Percentiles rank a stretch among this genome's conserved stretches.
These are phyloP conservation scores for Stegodyphus dumicola DNA, from an alignment of 1,140 invertebrate species.

Conservation along the genomic window DNA sequence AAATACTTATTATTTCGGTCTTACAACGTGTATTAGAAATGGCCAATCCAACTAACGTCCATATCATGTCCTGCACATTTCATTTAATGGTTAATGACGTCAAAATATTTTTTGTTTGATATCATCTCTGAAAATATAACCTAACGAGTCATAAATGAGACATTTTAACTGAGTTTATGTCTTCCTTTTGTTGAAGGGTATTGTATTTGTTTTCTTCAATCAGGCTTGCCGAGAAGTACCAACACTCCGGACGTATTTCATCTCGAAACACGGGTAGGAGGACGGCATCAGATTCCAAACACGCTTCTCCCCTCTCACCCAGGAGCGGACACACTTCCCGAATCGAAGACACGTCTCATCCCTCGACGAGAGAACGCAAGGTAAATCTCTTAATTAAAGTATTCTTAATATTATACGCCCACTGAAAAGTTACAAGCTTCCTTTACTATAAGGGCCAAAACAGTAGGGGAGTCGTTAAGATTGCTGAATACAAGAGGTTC, in stretches of 20 bases:
- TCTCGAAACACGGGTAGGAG: slow-evolving; percentile 33
- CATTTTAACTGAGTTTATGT: neutral
- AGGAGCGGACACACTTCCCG: slow-evolving; percentile 33
- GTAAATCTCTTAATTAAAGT: neutral
- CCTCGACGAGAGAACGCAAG: slow-evolving; percentile 28
- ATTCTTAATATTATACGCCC: neutral
- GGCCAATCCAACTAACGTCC: too few relatives aligned
- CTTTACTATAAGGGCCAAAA: neutral
- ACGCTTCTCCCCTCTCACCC: slow-evolving; percentile 24
- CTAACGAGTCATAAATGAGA: neutral
- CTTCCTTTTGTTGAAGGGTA: neutral
- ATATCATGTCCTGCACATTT: neutral
- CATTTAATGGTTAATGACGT: neutral
- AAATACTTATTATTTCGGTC: too few relatives aligned
- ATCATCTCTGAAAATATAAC: neutral
- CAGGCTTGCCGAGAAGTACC: slow-evolving; percentile 50
- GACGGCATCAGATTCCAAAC: slow-evolving; percentile 37
- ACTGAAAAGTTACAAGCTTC: neutral
- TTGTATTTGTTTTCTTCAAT: neutral
- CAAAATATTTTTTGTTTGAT: neutral
- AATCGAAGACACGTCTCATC: slow-evolving; percentile 14
- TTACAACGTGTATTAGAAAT: too few relatives aligned
- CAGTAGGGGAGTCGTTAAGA: neutral
- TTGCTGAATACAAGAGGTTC: too few relatives aligned
- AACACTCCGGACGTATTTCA: slow-evolving; percentile 20